Evolutionary conservation across 1,140 invertebrate genomes (phyloP), one percentile per base, ranked within the genome.

Genomic region (Drosophila kepulauana): DNA sequence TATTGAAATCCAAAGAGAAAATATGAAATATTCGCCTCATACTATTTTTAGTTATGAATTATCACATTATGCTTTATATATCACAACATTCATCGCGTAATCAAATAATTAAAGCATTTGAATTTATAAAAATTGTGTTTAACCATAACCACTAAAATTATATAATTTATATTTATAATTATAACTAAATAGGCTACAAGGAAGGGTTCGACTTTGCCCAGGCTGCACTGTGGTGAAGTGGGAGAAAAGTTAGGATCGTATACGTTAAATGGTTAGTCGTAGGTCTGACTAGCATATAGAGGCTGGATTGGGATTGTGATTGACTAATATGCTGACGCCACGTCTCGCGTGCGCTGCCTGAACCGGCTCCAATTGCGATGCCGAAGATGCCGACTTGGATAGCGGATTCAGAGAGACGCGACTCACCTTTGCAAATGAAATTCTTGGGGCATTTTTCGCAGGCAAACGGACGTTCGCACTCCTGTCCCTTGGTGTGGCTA

Each of bases 361-460:
- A 43, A 11, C n/a, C 41, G 10, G 6, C 45, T 48, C 45, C 45
- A 15, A 48, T 15, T 6, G 62, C 25, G 5, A 61, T 66, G 56
- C 45, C 46, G 5, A 1, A 5, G 35, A n/a, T n/a, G n/a, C n/a
- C n/a, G n/a, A 38, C 35, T 38, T 38, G 52, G 15, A 1, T 6
- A 30, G 30, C 28, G 13, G 10, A 3, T 38, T 2, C 10, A 10
- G 46, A 11, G 43, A 3, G 33, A 20, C 13, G 8, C n/a, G 54
- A 78, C 77, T 89, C 78, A 94, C 98, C 98, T 94, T 99, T 99
- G 92, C 98, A 96, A 93, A 99, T 96, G 93, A 99, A 99, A 80
- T 98, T 97, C 93, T 99, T 99, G 28, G 97, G 96, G 91, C 99
- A 99, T 49, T 99, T 95, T 81, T 99, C 98, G 93, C 99, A 99